Evolutionary conservation across 2,113 vertebrate genomes (phyloP).

Genomic region (Anoura caudifer): DNA sequence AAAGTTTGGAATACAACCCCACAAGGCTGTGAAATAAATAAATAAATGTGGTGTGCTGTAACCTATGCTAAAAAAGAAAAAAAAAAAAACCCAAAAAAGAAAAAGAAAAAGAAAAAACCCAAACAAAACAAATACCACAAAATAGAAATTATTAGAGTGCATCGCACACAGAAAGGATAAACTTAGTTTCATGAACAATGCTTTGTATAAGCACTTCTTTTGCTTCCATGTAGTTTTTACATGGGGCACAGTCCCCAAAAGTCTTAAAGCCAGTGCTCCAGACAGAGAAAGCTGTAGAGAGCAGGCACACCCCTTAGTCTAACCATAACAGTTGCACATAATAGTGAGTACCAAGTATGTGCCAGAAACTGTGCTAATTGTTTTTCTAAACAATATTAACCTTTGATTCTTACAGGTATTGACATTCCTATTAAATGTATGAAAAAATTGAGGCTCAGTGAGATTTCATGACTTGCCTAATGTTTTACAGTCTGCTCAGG

Average conservation of each 20-base stretch:
- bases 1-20: neutral
- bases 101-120: too few relatives aligned
- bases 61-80: neutral
- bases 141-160: neutral
- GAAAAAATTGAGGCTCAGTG: neutral
- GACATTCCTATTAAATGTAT: neutral
- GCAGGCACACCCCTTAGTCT: neutral
- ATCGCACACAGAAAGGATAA: neutral
- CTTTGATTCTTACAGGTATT: neutral
- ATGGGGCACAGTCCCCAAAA: neutral
- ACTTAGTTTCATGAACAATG: neutral
- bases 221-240: neutral
- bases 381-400: neutral
- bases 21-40: neutral
- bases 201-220: neutral
- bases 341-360: neutral
- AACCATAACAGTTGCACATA: accelerated
- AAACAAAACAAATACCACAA: neutral
- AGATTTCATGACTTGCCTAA: neutral
- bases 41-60: neutral
- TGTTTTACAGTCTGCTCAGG: neutral
- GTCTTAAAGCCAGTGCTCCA: neutral
- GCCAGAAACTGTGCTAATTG: neutral
- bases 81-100: neutral
- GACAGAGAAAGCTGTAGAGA: neutral